Percentiles rank a stretch among this genome's conserved stretches.
phyloP scores from a whole-genome alignment of 1,140 invertebrate species.

The Eriocheir sinensis region DNA sequence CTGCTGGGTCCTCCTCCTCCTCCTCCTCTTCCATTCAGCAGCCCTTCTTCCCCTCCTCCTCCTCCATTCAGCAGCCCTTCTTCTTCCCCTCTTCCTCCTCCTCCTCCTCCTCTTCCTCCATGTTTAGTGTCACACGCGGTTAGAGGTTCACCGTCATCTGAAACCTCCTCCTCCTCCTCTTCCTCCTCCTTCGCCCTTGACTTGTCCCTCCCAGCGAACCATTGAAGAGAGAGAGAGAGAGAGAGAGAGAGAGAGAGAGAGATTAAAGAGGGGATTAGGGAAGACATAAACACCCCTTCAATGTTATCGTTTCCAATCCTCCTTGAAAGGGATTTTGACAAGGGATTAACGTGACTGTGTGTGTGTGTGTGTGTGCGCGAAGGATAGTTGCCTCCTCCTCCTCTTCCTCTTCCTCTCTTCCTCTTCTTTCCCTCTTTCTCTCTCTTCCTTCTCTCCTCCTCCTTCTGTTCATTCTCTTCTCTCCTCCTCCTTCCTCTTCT shows the following conservation, averaged over 20 bases:
- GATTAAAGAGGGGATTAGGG: not conserved
- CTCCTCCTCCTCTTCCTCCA: not conserved
- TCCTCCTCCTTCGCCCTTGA: not conserved
- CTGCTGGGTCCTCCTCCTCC: not conserved
- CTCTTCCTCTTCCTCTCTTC: no score
- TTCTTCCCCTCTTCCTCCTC: not conserved
- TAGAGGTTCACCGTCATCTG: not conserved
- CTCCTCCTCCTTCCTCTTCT: not conserved
- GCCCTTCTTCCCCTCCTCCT: not conserved
- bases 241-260: no score
- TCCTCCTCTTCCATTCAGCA: not conserved
- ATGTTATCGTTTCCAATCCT: not conserved
- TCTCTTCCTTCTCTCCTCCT: not conserved
- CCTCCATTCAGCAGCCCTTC: not conserved
- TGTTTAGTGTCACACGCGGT: slow-evolving; percentile 20
- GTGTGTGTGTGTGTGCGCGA: not conserved
- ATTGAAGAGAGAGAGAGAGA: no score
- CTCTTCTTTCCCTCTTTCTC: not conserved
- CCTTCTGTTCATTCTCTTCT: not conserved
- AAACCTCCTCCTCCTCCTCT: not conserved
- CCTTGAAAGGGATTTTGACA: not conserved
- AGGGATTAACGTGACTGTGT: not conserved
- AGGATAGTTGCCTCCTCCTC: not conserved
- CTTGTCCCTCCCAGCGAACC: no score
- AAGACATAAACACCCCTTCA: not conserved